Evolutionary conservation across 2,797 vertebrate species (phyloP).

Genomic region (Onychomys arenicola): DNA sequence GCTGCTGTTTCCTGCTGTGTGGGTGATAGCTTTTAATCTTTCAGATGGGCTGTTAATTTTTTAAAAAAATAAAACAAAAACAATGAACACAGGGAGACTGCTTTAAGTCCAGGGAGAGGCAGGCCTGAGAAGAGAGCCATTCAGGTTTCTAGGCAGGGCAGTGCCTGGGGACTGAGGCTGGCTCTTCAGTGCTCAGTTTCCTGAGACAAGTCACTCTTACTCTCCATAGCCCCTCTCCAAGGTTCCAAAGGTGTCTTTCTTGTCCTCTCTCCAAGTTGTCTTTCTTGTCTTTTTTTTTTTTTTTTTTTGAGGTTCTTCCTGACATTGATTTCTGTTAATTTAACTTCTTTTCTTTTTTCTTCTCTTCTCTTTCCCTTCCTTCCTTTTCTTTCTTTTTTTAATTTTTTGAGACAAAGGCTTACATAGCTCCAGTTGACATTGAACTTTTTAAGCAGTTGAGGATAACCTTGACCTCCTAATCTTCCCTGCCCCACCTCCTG

Average conservation of each 20-base stretch:
- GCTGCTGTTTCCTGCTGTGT: neutral
- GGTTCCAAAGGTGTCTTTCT: neutral
- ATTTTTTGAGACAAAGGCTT: neutral
- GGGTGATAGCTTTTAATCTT: neutral
- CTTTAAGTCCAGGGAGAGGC: neutral
- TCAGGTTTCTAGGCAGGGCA: neutral
- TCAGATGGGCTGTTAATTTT: neutral
- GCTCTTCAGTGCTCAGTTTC: accelerated
- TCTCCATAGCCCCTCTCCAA: neutral
- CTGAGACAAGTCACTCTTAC: neutral
- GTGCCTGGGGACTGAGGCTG: neutral
- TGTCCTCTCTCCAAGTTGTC: neutral
- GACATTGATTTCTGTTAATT: slow-evolving; percentile 29
- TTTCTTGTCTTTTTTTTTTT: neutral
- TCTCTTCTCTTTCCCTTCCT: neutral
- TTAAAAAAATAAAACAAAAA: neutral
- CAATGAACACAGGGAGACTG: neutral
- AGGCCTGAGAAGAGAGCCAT: neutral
- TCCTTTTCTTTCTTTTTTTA: neutral
- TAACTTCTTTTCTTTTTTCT: neutral
- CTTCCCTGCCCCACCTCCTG: neutral
- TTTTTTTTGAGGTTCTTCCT: neutral
- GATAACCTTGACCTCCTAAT: neutral
- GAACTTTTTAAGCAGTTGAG: neutral
- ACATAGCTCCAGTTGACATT: neutral